Evolutionary conservation across 2,797 vertebrate species (phyloP).

Genomic region (Neostethus bicornis): DNA sequence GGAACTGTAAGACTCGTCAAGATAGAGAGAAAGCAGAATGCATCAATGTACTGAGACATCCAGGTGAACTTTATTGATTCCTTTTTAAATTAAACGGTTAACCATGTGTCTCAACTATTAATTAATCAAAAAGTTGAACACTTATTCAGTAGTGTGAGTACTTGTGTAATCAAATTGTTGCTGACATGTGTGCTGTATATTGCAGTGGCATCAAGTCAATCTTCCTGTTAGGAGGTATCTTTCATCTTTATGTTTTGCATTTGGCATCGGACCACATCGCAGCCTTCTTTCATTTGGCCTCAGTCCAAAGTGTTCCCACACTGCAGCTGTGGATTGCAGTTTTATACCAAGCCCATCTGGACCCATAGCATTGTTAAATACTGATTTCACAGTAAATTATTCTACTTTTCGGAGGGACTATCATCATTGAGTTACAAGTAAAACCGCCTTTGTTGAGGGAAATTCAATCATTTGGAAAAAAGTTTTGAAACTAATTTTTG

Average conservation of each 20-base stretch:
- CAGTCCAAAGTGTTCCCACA: slow-evolving; percentile 26
- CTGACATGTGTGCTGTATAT: neutral
- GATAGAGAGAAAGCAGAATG: too few relatives aligned
- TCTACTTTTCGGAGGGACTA: neutral
- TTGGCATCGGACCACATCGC: slow-evolving; percentile 1
- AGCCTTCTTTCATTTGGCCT: slow-evolving; percentile 16
- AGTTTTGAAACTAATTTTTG: neutral
- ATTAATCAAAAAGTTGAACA: too few relatives aligned
- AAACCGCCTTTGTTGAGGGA: neutral
- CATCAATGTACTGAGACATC: too few relatives aligned
- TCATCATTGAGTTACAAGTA: neutral
- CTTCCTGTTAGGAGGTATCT: neutral
- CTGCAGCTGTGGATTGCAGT: slow-evolving; percentile 16
- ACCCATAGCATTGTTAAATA: slow-evolving; percentile 7
- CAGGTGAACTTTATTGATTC: too few relatives aligned
- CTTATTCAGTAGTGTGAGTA: too few relatives aligned
- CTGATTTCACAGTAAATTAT: neutral
- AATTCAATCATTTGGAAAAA: neutral
- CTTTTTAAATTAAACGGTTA: too few relatives aligned
- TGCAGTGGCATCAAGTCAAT: neutral
- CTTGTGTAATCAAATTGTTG: neutral
- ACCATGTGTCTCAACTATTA: too few relatives aligned
- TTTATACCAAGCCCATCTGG: slow-evolving; percentile 12
- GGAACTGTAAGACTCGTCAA: too few relatives aligned
- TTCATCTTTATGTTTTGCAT: slow-evolving; percentile 12